Percentiles rank a stretch among this genome's conserved stretches.
Conservation (phyloP, 1,140 invertebrate genomes). For the Gryllus bimaculatus region DNA sequence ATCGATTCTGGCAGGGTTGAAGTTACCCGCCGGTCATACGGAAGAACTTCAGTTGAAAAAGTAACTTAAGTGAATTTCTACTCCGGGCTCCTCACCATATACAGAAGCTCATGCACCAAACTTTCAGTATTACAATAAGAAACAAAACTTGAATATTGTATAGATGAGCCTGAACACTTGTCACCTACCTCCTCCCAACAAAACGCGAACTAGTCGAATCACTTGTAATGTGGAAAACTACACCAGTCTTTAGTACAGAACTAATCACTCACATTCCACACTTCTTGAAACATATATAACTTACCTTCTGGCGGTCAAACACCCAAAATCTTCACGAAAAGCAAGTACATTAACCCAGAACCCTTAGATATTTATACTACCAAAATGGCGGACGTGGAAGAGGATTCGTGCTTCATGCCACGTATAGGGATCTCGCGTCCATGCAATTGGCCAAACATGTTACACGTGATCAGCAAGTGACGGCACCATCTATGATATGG, state of each 20-base stretch:
- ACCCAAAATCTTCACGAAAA: slow-evolving; percentile 43
- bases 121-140: too few species aligned
- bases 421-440: slow-evolving; percentile 46
- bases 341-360: slow-evolving; percentile 57
- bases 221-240: background rate
- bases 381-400: slow-evolving; percentile 69
- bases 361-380: slow-evolving; percentile 59
- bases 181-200: slow-evolving; percentile 36
- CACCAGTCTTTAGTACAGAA: background rate
- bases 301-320: slow-evolving; percentile 19
- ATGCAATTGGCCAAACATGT: slow-evolving; percentile 31
- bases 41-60: too few species aligned
- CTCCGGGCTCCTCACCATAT: too few species aligned
- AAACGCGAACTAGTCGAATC: slow-evolving; percentile 3
- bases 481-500: background rate
- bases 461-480: slow-evolving; percentile 16
- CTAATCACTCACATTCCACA: background rate
- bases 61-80: too few species aligned
- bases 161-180: slow-evolving; percentile 25
- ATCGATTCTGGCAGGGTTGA: too few species aligned
- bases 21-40: too few species aligned
- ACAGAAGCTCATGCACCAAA: too few species aligned
- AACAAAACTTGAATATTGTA: too few species aligned
- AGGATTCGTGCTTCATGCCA: slow-evolving; percentile 61
- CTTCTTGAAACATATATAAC: background rate